phyloP scores from a whole-genome alignment of 2,113 vertebrate genomes.

The Siniperca knerii region DNA sequence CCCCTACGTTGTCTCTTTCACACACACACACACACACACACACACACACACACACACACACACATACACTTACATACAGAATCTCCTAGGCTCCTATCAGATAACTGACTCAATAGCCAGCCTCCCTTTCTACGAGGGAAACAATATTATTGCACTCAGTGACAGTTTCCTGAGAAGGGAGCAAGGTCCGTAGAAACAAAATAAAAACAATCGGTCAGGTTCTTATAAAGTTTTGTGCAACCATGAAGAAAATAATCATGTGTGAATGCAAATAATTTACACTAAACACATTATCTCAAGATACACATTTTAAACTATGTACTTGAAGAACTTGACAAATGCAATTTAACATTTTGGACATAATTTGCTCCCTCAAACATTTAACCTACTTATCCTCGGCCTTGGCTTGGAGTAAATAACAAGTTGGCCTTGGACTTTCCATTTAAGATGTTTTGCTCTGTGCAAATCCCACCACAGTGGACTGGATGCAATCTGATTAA shows the following conservation, averaged over 20 bases:
- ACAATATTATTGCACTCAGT: conserved; percentile 53
- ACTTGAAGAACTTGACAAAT: conserved; percentile 10
- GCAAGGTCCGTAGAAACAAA: conserved; percentile 22
- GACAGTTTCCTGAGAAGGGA: conserved; percentile 53
- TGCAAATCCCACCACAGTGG: conserved; percentile 22
- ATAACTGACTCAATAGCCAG: conserved; percentile 47
- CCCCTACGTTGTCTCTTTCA: conserved; percentile 15
- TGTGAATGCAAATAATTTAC: conserved; percentile 2
- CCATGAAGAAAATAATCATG: neutral
- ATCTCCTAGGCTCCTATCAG: conserved; percentile 41
- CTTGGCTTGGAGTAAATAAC: conserved; percentile 17
- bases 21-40: conserved; percentile 16
- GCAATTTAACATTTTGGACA: neutral
- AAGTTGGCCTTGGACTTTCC: conserved; percentile 19
- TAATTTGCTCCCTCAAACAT: neutral
- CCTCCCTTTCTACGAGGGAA: conserved; percentile 42
- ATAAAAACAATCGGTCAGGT: conserved; percentile 11
- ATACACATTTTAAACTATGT: neutral
- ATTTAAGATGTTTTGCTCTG: neutral
- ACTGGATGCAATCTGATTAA: conserved; percentile 19
- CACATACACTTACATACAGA: conserved; percentile 25
- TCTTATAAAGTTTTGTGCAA: neutral
- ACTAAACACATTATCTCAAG: neutral
- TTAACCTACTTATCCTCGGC: conserved; percentile 1
- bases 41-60: conserved; percentile 17